phyloP scores from a whole-genome alignment of 2,797 vertebrate genomes.

The Sebastes vulpes region DNA sequence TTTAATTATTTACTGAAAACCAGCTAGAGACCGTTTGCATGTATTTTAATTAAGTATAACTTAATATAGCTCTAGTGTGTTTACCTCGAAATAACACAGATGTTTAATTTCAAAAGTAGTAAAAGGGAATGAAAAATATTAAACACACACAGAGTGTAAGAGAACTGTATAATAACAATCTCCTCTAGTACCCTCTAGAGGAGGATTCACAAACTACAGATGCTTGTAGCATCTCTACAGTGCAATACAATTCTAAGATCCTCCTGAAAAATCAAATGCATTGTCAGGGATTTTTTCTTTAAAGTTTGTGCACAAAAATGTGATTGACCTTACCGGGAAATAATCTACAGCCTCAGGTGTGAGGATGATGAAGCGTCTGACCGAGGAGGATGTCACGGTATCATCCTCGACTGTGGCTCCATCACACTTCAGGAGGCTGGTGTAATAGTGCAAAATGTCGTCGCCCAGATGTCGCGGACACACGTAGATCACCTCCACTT shows the following conservation, averaged over 20 bases:
- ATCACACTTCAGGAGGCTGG: conserved; percentile 88
- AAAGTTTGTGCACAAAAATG: conserved; percentile 11
- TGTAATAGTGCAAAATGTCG: conserved; percentile 89
- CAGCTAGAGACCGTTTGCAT: conserved; percentile 39
- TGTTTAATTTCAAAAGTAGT: conserved; percentile 44
- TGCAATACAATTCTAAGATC: not conserved
- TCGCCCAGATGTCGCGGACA: conserved; percentile 87
- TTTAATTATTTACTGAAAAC: conserved; percentile 43
- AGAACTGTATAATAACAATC: conserved; percentile 30
- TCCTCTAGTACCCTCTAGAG: conserved; percentile 82
- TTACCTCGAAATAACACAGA: conserved; percentile 52
- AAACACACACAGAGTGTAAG: not conserved
- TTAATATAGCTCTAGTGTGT: conserved; percentile 42
- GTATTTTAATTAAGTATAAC: conserved; percentile 51
- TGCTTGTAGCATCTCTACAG: not conserved
- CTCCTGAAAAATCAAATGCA: not conserved
- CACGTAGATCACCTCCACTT: conserved; percentile 93
- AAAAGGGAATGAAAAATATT: conserved; percentile 41
- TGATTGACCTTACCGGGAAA: conserved; percentile 89
- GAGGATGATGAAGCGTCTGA: conserved; percentile 89
- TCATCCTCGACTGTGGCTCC: conserved; percentile 78
- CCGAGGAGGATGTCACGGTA: conserved; percentile 72
- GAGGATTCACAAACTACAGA: conserved; percentile 61
- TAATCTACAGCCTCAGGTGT: conserved; percentile 91
- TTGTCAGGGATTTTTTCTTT: not conserved